phyloP scores from a whole-genome alignment of 2,888 invertebrate genomes.

The Endomychus coccineus region DNA sequence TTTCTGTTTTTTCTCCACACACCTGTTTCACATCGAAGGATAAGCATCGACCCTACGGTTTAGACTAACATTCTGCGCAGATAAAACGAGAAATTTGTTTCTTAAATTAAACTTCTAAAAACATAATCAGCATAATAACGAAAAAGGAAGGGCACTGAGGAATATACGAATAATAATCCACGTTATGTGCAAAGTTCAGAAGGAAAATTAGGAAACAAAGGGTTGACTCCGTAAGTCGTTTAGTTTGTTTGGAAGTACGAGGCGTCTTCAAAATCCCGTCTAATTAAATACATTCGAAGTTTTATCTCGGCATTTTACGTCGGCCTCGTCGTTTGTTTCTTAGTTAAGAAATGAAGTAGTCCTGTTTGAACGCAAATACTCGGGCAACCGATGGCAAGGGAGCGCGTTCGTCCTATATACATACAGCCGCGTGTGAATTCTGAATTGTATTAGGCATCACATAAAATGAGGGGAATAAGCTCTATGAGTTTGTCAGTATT shows the following conservation, averaged over 20 bases:
- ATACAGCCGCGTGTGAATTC: slow-evolving; percentile 19
- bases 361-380: too few relatives aligned
- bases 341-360: slow-evolving; percentile 16
- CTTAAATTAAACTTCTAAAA: background rate
- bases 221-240: slow-evolving; percentile 14
- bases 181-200: too few relatives aligned
- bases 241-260: slow-evolving; percentile 13
- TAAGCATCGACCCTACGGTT: too few relatives aligned
- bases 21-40: too few relatives aligned
- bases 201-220: background rate
- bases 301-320: slow-evolving; percentile 18
- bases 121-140: background rate
- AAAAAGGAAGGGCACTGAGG: too few relatives aligned
- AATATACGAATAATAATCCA: too few relatives aligned
- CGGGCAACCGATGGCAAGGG: too few relatives aligned
- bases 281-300: slow-evolving; percentile 20
- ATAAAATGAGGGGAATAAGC: slow-evolving; percentile 19
- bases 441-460: slow-evolving; percentile 19
- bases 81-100: background rate
- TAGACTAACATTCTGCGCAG: background rate
- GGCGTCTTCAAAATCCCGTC: slow-evolving; percentile 18
- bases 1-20: too few relatives aligned
- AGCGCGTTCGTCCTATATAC: slow-evolving; percentile 16
- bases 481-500: slow-evolving; percentile 19
- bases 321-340: slow-evolving; percentile 18